Evolutionary conservation across 2,888 invertebrate genomes (phyloP), one percentile per base, ranked within the genome.

Genomic region (Cheiracanthium punctorium): DNA sequence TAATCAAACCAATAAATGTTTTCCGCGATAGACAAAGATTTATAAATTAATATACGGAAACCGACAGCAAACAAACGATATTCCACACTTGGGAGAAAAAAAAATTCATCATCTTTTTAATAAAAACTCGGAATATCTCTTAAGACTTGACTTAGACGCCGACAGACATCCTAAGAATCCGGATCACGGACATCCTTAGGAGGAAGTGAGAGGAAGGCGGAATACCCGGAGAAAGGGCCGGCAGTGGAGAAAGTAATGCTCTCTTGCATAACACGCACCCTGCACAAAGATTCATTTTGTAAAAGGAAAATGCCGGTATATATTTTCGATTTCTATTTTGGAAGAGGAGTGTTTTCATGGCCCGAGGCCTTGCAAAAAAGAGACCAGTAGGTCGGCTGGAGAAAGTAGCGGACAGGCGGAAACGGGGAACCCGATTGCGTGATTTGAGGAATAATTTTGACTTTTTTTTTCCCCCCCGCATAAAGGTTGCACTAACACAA

Each of bases 311-410:
- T 10, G 43, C 43, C 10, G 43, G 43, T 48, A 48, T 48, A 48
- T 48, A 48, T 48, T 48, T 48, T 48, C 14, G 43, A 48, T 48
- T 48, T 48, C 43, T 48, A 48, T 48, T 48, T 58, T 58, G 24
- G 58, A 58, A 5, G 58, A 24, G 58, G 24, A 58, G 58, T 12
- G 24, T 58, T 58, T 17, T 24, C 14, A 58, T 43, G 29, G 65
- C 76, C 65, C n/a, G 75, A 70, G 82, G 82, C 82, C 72, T 73
- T 77, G 72, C 37, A 14, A 37, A 82, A 84, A 77, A 20, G 82
- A 84, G 82, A 77, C 69, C 77, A 84, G 82, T 84, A 84, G 82
- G 82, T 84, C 82, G 77, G n/a, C 64, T 58, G 43, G 82, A 72
- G 82, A 84, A 84, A 84, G 82, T 84, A 48, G 64, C 72, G 30